These are phyloP conservation scores for Timema cristinae DNA, from an alignment of 2,888 invertebrate species.

Conservation along the genomic window DNA sequence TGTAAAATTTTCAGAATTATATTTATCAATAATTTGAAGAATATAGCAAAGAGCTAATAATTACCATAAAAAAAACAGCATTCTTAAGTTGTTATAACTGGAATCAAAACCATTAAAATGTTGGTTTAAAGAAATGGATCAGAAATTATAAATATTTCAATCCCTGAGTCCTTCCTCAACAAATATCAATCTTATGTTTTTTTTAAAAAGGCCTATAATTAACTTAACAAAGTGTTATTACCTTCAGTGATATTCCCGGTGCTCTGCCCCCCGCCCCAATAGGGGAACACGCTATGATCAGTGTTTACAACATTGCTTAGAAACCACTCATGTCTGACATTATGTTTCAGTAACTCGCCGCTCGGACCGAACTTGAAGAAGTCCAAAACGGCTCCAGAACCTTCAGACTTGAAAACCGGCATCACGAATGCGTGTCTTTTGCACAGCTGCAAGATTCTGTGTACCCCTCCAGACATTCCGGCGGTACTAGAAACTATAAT, in stretches of 20 bases:
- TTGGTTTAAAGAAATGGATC: not conserved
- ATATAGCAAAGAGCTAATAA: no score
- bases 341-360: conserved; percentile 51
- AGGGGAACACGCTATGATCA: conserved; percentile 48
- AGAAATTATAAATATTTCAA: no score
- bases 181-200: no score
- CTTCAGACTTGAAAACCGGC: conserved; percentile 22
- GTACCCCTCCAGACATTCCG: conserved; percentile 18
- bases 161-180: no score
- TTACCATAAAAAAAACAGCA: no score
- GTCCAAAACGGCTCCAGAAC: not conserved
- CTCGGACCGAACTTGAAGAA: conserved; percentile 44
- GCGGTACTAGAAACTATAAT: not conserved
- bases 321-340: conserved; percentile 56
- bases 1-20: no score
- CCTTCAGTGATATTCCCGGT: conserved; percentile 15
- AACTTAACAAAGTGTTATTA: conserved; percentile 3
- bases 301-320: conserved; percentile 48
- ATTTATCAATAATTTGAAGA: no score
- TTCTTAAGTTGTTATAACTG: no score
- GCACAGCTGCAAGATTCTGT: conserved; percentile 35
- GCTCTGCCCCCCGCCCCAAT: not conserved
- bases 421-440: conserved; percentile 33
- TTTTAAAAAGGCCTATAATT: no score
- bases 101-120: not conserved